Evolutionary conservation across 1,140 invertebrate species (phyloP), one percentile per base, ranked within the genome.

Genomic region (Drosophila kurseongensis): DNA sequence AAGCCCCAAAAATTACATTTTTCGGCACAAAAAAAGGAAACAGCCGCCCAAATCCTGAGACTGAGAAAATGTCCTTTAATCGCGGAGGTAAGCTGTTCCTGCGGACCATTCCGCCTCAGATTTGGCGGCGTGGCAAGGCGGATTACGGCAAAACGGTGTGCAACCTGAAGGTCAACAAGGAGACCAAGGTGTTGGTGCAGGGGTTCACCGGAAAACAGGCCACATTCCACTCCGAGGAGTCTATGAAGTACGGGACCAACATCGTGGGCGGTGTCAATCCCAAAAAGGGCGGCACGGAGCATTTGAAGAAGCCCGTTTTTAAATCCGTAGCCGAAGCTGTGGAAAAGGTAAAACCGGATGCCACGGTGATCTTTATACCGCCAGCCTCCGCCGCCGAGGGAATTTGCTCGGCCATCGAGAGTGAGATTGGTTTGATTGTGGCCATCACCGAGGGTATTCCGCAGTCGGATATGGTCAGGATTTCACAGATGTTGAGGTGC

Each of bases 361-460:
- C 98, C 0, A 95, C 97, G 13, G 98, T 99, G 0, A 98, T 99
- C 91, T 99, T 99, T 93, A 99, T 99, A 4, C 99, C 99, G 44
- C 97, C 99, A n/a, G 95, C 97, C 4, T 96, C 94, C 50, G 98
- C 99, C 42, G 98, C 97, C 2, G 94, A 95, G 69, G 98, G 99
- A 9, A 98, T 99, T 78, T 93, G 97, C 71, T 98, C 99, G 93
- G 98, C 98, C 0, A 95, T 99, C 58, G 98, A 99, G 92, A 98
- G 98, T 38, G 98, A 99, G 94, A 96, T 99, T 80, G 97, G 97
- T 0, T 93, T 99, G 38, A 97, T 99, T 92, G 98, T 99, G 13
- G 98, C 97, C 93, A 99, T 99, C 79, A 99, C 99, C 12, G 99
- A 99, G 94, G 99, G 98, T 84, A 97, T 99, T 81, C 98, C 98